Evolutionary conservation across 1,140 invertebrate species (phyloP).

Genomic region (Capitella teleta): DNA sequence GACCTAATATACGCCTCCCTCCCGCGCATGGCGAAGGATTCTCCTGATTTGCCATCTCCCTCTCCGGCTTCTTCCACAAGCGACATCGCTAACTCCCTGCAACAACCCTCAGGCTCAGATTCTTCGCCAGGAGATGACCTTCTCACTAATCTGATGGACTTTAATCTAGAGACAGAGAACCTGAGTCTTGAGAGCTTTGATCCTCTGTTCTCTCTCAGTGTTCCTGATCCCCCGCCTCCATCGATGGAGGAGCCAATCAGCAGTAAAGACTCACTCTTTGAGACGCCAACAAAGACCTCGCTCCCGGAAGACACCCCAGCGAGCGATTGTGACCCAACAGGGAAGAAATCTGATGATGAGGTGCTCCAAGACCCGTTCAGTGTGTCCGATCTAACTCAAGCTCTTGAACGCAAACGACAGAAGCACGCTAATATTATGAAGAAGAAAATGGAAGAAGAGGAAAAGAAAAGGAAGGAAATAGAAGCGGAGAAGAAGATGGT

Average conservation of each 20-base stretch:
- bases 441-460: not conserved
- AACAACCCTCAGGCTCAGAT: too few species aligned
- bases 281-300: conserved; percentile 2
- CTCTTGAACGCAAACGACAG: conserved; percentile 5
- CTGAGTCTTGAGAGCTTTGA: conserved; percentile 14
- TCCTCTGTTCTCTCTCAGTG: conserved; percentile 6
- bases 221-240: not conserved
- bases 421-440: not conserved
- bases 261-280: not conserved
- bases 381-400: conserved; percentile 5
- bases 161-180: too few species aligned
- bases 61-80: too few species aligned
- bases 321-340: not conserved
- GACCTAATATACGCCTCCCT: too few species aligned
- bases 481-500: not conserved
- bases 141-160: too few species aligned
- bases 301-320: not conserved
- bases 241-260: not conserved
- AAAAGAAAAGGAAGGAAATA: not conserved
- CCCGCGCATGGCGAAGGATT: too few species aligned
- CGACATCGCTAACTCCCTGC: too few species aligned
- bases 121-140: too few species aligned
- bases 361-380: conserved; percentile 12
- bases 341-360: not conserved
- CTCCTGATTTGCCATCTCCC: too few species aligned